These are phyloP conservation scores for Sterna hirundo DNA, from an alignment of 2,113 vertebrate genomes.

Conservation along the genomic window DNA sequence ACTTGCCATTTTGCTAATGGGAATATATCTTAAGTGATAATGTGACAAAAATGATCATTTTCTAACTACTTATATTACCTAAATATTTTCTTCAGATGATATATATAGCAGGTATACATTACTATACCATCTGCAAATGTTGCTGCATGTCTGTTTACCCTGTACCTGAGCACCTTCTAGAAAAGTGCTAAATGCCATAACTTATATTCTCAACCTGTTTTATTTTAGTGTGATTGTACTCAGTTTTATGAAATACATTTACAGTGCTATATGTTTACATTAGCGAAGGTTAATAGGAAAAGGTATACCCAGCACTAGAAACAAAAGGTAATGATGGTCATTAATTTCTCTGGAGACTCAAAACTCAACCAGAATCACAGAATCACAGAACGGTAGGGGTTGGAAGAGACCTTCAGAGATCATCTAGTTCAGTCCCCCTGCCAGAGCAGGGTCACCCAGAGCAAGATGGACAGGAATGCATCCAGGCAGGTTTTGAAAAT, in stretches of 20 bases:
- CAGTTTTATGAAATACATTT: neutral
- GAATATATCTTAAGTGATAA: neutral
- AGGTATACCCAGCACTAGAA: neutral
- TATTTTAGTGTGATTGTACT: neutral
- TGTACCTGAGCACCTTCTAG: neutral
- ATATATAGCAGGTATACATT: neutral
- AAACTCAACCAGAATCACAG: neutral
- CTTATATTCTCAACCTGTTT: neutral
- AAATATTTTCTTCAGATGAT: neutral
- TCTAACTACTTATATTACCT: neutral
- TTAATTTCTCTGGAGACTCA: neutral
- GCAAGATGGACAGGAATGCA: too few species aligned
- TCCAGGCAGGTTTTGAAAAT: too few species aligned
- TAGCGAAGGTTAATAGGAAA: neutral
- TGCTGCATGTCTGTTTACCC: neutral
- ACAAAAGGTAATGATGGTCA: neutral
- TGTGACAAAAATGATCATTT: neutral
- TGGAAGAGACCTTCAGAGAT: neutral
- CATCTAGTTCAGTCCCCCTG: too few species aligned
- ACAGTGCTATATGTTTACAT: neutral
- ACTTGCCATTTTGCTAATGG: neutral
- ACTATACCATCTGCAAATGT: neutral
- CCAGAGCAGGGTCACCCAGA: too few species aligned
- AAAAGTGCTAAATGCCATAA: neutral
- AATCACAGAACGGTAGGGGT: neutral